Percentiles rank a stretch among this genome's conserved stretches.
These are phyloP conservation scores for Nebria ingens DNA, from an alignment of 1,140 invertebrate genomes.

Conservation along the genomic window DNA sequence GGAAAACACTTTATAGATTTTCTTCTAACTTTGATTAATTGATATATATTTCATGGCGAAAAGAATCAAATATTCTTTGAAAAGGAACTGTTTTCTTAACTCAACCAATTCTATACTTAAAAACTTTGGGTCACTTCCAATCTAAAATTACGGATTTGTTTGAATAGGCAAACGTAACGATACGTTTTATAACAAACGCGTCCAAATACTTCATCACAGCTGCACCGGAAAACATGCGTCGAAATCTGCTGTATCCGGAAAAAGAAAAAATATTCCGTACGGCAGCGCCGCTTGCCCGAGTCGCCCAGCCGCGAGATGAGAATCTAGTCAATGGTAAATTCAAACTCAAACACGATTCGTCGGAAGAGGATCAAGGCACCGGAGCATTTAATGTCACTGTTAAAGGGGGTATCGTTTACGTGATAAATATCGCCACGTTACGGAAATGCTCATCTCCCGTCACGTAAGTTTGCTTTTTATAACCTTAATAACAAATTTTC, in stretches of 20 bases:
- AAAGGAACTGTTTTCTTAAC: too few species aligned
- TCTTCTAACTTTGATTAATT: too few species aligned
- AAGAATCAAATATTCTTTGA: too few species aligned
- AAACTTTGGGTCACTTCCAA: background rate
- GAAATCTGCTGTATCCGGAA: background rate
- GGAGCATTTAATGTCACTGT: slow-evolving; percentile 42
- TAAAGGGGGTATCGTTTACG: slow-evolving; percentile 45
- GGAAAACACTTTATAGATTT: too few species aligned
- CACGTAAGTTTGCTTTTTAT: slow-evolving; percentile 23
- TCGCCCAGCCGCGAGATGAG: slow-evolving; percentile 31
- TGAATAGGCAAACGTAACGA: background rate
- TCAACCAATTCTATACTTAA: too few species aligned
- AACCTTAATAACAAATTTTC: slow-evolving; percentile 16
- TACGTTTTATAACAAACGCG: background rate
- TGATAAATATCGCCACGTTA: slow-evolving; percentile 36
- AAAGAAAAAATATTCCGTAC: slow-evolving; percentile 26
- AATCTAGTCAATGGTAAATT: slow-evolving; percentile 20
- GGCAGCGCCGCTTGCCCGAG: slow-evolving; percentile 30
- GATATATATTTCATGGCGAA: too few species aligned
- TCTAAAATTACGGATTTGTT: too few species aligned
- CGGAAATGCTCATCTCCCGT: slow-evolving; percentile 30
- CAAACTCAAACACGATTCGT: slow-evolving; percentile 18
- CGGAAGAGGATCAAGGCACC: slow-evolving; percentile 25
- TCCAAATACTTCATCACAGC: background rate
- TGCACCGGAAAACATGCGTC: too few species aligned